Base-by-base conservation (phyloP, 1,140 invertebrate species). In the Ooceraea biroi region DNA sequence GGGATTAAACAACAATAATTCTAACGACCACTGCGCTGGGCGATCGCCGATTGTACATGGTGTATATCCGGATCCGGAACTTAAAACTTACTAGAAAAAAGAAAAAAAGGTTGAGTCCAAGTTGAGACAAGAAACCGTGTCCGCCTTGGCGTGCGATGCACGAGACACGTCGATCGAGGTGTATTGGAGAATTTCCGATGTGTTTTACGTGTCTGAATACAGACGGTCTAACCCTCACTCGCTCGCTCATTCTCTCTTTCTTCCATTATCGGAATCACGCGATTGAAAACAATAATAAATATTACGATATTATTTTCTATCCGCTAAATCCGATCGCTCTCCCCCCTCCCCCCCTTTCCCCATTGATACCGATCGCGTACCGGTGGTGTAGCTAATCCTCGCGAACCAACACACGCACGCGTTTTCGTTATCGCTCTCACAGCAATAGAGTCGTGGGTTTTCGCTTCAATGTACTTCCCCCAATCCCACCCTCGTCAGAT, bases 1-100 rank as follows among this genome's bases (percentile, higher is more conserved):
- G 58, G 74, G 69, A 74, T 72, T 84, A 80, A 88, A 80, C 74
- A 88, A 87, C 85, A 87, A 58, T 88, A 87, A 88, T 55, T 19
- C 57, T 82, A 85, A 87, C 63, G 87, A 74, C 74, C 76, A 72
- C n/a, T 88, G 63, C 57, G 48, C 19, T n/a, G 41, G 5, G 41
- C 52, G 8, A 84, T 78, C 50, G 46, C 74, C 63, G 74, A 69
- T 82, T 50, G 19, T 68, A 68, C n/a, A n/a, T n/a, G n/a, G n/a
- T n/a, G 44, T 36, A 57, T 82, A 85, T 19, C 82, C 72, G 80
- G 41, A 82, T 72, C 44, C 71, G 83, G 58, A 88, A 87, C 83
- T 72, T 82, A 87, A 85, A 85, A 25, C 48, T 88, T 77, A 87
- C 48, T 69, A 88, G 65, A 87, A 69, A 78, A 73, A 85, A n/a